Percentiles rank a stretch among this genome's conserved stretches.
Evolutionary conservation across 2,797 vertebrate species (phyloP).

Genomic region (Schizothorax lantsangensis): DNA sequence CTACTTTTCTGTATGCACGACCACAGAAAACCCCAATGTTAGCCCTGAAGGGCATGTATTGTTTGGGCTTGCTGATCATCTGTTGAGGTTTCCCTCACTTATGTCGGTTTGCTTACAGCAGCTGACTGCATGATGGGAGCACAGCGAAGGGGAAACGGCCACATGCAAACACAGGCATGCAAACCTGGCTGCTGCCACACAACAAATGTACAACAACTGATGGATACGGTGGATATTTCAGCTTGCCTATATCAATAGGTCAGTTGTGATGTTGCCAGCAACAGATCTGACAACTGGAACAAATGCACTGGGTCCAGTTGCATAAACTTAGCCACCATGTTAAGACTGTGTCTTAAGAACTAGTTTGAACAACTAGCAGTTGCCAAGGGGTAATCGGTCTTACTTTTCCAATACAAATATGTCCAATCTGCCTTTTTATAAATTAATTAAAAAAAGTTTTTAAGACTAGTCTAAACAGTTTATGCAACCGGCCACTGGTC

Average conservation of each 20-base stretch:
- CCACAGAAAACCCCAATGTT: not conserved
- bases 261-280: slow-evolving; percentile 5
- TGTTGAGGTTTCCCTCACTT: slow-evolving; percentile 38
- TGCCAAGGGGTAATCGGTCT: no score
- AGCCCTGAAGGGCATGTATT: not conserved
- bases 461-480: no score
- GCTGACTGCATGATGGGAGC: slow-evolving; percentile 19
- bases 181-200: not conserved
- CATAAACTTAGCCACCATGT: no score
- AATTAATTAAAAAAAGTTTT: no score
- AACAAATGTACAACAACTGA: slow-evolving; percentile 50
- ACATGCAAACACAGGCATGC: slow-evolving; percentile 21
- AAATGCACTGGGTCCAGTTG: not conserved
- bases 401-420: no score
- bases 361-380: no score
- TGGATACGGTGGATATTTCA: not conserved
- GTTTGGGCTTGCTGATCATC: slow-evolving; percentile 4
- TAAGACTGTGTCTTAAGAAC: no score
- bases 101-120: slow-evolving; percentile 40
- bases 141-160: not conserved
- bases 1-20: not conserved
- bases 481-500: no score
- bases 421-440: no score
- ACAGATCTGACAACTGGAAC: slow-evolving; percentile 16
- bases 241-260: not conserved